Conservation (phyloP, 2,113 vertebrate species). For the Poeciliopsis prolifica region DNA sequence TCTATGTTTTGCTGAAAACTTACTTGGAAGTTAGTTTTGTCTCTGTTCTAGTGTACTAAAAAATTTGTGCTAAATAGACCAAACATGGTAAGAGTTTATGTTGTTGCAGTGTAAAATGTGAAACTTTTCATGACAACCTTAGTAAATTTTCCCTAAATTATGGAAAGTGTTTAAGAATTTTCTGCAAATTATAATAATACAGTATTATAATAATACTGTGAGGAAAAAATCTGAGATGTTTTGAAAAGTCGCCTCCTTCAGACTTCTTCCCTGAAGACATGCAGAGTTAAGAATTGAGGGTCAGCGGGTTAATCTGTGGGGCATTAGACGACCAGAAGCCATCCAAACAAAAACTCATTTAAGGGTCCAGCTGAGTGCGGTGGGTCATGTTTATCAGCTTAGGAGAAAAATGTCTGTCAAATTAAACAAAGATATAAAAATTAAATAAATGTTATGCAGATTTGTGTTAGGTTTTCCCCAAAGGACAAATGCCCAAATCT, state of each 20-base stretch:
- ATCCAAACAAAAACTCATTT: constrained; percentile 67
- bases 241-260: neutral
- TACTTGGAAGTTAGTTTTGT: no score
- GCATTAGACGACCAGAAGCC: constrained; percentile 50
- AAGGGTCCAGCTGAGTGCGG: constrained; percentile 41
- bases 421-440: neutral
- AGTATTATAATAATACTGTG: neutral
- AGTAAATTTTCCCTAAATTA: neutral
- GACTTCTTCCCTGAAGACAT: constrained; percentile 34
- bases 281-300: constrained; percentile 67
- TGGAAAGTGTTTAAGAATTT: neutral
- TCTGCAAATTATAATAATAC: neutral
- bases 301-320: constrained; percentile 69
- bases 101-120: no score
- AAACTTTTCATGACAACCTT: no score
- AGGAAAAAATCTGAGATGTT: neutral
- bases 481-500: neutral
- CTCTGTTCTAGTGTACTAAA: no score
- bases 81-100: no score
- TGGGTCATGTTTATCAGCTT: constrained; percentile 47
- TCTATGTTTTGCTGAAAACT: no score
- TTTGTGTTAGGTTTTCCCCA: neutral
- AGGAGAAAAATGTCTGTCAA: constrained; percentile 28
- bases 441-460: neutral
- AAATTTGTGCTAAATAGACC: no score